These are phyloP conservation scores for Anorthoa munda DNA, from an alignment of 2,888 invertebrate species.

Conservation along the genomic window DNA sequence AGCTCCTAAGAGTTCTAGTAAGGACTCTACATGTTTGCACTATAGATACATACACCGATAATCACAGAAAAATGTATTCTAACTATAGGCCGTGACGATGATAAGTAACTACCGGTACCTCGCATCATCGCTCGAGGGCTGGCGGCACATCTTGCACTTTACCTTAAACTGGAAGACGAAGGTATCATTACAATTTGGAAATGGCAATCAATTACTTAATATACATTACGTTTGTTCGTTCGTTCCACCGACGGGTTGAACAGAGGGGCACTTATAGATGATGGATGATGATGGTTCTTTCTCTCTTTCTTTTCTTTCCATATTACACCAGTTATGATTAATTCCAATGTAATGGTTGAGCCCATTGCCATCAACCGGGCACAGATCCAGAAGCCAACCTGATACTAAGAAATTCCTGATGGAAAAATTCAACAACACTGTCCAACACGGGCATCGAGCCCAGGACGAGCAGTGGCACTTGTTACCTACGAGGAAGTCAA, in stretches of 20 bases:
- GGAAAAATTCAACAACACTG: not conserved
- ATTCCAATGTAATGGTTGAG: not conserved
- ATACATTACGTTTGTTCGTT: not conserved
- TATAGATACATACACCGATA: conserved; percentile 44
- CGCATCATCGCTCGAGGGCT: conserved; percentile 38
- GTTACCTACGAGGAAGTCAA: not conserved
- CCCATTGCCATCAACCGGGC: not conserved
- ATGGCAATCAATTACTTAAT: conserved; percentile 22
- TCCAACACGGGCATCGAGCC: not conserved
- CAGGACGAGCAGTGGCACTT: not conserved
- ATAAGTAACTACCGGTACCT: conserved; percentile 44
- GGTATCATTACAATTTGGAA: conserved; percentile 48
- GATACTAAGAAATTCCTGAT: no score
- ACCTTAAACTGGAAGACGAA: conserved; percentile 55
- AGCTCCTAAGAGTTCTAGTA: conserved; percentile 35
- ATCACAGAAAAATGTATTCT: conserved; percentile 35
- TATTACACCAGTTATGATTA: no score
- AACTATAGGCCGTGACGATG: conserved; percentile 37
- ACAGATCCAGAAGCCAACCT: not conserved
- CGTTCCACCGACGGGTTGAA: not conserved
- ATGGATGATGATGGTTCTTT: no score
- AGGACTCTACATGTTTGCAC: conserved; percentile 37
- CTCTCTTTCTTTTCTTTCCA: no score
- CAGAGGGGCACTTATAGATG: not conserved
- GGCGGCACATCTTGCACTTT: conserved; percentile 34